phyloP scores from a whole-genome alignment of 2,888 invertebrate genomes.

The Epirrhoe tristata region DNA sequence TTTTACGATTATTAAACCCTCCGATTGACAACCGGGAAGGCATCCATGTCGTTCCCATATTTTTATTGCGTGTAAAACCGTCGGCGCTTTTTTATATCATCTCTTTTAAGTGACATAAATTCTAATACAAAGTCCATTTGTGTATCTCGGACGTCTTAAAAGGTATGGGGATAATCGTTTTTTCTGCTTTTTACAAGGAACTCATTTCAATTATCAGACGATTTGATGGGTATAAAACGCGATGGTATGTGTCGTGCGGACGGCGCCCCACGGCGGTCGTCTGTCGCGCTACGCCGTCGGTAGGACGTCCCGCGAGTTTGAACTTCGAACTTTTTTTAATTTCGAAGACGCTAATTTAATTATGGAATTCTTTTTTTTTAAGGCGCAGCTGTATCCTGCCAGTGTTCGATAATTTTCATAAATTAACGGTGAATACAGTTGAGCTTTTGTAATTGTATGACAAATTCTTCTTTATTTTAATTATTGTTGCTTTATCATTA shows the following conservation, averaged over 20 bases:
- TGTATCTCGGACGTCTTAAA: slow-evolving; percentile 85
- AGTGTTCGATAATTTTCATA: slow-evolving; percentile 65
- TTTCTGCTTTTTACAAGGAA: slow-evolving; percentile 85
- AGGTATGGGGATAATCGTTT: slow-evolving; percentile 84
- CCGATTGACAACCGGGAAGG: slow-evolving; percentile 83
- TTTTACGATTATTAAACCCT: slow-evolving; percentile 84
- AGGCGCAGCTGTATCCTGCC: slow-evolving; percentile 77
- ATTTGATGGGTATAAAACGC: slow-evolving; percentile 82
- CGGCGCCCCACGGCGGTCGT: slow-evolving; percentile 78
- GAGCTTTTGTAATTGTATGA: slow-evolving; percentile 49
- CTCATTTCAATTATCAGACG: slow-evolving; percentile 85
- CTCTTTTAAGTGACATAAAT: slow-evolving; percentile 85
- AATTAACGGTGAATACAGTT: slow-evolving; percentile 64
- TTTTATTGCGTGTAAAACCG: slow-evolving; percentile 85
- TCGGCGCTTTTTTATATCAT: slow-evolving; percentile 84
- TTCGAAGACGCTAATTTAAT: slow-evolving; percentile 83
- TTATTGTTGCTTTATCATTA: slow-evolving; percentile 49
- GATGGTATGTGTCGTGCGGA: slow-evolving; percentile 76
- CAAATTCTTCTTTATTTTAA: slow-evolving; percentile 44
- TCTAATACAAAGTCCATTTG: slow-evolving; percentile 86
- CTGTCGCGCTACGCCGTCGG: slow-evolving; percentile 44
- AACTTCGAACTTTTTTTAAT: slow-evolving; percentile 64
- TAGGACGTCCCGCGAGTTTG: slow-evolving; percentile 67
- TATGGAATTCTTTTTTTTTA: slow-evolving; percentile 69
- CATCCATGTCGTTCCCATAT: slow-evolving; percentile 81